Conservation (phyloP, 1,140 invertebrate genomes). For the Battus philenor region DNA sequence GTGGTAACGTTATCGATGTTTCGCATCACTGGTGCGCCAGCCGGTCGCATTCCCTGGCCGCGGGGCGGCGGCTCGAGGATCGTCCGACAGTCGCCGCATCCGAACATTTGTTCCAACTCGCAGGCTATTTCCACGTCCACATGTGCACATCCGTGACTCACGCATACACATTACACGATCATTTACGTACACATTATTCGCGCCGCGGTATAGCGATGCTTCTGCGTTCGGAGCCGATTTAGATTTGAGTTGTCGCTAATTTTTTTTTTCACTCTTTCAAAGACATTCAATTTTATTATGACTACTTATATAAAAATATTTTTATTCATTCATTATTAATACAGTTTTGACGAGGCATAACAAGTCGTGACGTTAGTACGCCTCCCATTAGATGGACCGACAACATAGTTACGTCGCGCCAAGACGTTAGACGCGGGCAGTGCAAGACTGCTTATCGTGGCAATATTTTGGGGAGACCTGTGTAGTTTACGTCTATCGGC, state of each 20-base stretch:
- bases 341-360: too few relatives aligned
- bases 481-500: too few relatives aligned
- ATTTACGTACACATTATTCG: constrained; percentile 52
- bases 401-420: too few relatives aligned
- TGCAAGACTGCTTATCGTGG: too few relatives aligned
- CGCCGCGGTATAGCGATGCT: constrained; percentile 31
- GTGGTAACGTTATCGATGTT: constrained; percentile 39
- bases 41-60: constrained; percentile 60
- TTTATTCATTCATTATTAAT: too few relatives aligned
- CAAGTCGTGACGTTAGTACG: too few relatives aligned
- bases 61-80: constrained; percentile 41
- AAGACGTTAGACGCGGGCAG: too few relatives aligned
- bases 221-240: constrained; percentile 41
- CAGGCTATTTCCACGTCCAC: constrained; percentile 65
- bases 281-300: too few relatives aligned
- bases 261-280: too few relatives aligned
- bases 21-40: constrained; percentile 53
- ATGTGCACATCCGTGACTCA: constrained; percentile 63
- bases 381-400: too few relatives aligned
- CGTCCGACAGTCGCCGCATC: constrained; percentile 30
- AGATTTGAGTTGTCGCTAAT: constrained; percentile 19
- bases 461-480: too few relatives aligned
- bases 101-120: constrained; percentile 62
- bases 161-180: constrained; percentile 49
- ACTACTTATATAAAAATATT: too few relatives aligned